Percentiles rank a stretch among this genome's conserved stretches.
Evolutionary conservation across 1,140 invertebrate genomes (phyloP).

Genomic region (Papilio xuthus): DNA sequence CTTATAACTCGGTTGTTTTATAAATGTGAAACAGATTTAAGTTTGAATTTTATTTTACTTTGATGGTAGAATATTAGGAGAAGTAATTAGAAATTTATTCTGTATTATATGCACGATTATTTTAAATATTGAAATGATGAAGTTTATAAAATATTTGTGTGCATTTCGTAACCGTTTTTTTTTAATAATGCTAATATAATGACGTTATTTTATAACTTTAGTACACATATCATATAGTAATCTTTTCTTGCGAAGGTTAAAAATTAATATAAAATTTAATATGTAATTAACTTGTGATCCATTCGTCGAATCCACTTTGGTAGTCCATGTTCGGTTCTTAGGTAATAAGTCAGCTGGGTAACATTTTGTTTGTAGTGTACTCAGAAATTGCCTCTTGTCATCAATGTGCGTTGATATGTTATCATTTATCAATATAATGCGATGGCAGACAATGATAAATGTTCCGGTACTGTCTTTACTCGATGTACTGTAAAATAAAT

Average conservation of each 20-base stretch:
- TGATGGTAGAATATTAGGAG: not conserved
- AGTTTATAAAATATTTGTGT: too few relatives aligned
- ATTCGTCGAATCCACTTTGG: not conserved
- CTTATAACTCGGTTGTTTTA: not conserved
- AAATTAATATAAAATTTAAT: not conserved
- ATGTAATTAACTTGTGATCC: not conserved
- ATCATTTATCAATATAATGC: conserved; percentile 4
- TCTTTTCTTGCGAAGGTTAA: not conserved
- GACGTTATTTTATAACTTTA: not conserved
- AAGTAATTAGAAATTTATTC: not conserved
- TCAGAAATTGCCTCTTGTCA: conserved; percentile 5
- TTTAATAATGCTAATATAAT: too few relatives aligned
- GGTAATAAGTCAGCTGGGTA: not conserved
- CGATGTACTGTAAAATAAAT: too few relatives aligned
- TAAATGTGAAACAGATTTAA: not conserved
- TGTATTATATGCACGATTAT: not conserved
- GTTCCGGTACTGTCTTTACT: not conserved
- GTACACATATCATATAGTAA: not conserved
- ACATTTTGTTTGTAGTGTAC: not conserved
- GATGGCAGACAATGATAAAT: not conserved
- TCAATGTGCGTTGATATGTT: not conserved
- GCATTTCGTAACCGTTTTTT: too few relatives aligned
- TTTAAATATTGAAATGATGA: too few relatives aligned
- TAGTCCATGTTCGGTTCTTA: not conserved
- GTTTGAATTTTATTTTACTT: not conserved